Percentiles rank a stretch among this genome's conserved stretches.
These are phyloP conservation scores for Polypterus bichir DNA, from an alignment of 2,113 vertebrate genomes.

Conservation along the genomic window DNA sequence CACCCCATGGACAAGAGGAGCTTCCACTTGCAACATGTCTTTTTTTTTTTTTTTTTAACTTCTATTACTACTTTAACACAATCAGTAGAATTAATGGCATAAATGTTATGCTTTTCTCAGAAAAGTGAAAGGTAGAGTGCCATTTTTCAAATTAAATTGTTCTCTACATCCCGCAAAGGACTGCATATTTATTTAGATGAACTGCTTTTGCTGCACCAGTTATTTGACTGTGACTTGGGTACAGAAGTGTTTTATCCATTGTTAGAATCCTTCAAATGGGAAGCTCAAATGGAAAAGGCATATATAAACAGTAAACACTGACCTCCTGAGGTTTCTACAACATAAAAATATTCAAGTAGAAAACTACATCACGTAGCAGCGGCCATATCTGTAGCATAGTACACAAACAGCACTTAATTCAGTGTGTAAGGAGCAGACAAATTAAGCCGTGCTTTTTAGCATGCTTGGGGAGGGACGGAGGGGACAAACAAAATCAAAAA, in stretches of 20 bases:
- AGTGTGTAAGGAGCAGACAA: slow-evolving; percentile 63
- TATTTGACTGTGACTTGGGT: slow-evolving; percentile 63
- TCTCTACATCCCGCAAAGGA: no score
- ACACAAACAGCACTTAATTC: slow-evolving; percentile 64
- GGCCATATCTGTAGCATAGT: slow-evolving; percentile 75
- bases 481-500: no score
- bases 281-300: slow-evolving; percentile 69
- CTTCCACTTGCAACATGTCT: no score
- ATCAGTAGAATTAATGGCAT: no score
- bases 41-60: no score
- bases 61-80: no score
- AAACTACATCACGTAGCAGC: slow-evolving; percentile 82
- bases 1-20: no score
- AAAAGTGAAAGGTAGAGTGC: no score
- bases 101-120: no score
- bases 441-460: slow-evolving; percentile 65
- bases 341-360: slow-evolving; percentile 95
- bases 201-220: no score
- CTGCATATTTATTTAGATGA: no score
- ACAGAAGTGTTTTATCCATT: slow-evolving; percentile 57
- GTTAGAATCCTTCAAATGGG: slow-evolving; percentile 65
- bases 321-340: slow-evolving; percentile 92
- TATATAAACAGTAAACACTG: slow-evolving; percentile 83
- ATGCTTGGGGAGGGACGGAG: slow-evolving; percentile 63
- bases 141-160: no score